Conservation (phyloP, 2,113 vertebrate genomes). For the Romanogobio albipinnatus region DNA sequence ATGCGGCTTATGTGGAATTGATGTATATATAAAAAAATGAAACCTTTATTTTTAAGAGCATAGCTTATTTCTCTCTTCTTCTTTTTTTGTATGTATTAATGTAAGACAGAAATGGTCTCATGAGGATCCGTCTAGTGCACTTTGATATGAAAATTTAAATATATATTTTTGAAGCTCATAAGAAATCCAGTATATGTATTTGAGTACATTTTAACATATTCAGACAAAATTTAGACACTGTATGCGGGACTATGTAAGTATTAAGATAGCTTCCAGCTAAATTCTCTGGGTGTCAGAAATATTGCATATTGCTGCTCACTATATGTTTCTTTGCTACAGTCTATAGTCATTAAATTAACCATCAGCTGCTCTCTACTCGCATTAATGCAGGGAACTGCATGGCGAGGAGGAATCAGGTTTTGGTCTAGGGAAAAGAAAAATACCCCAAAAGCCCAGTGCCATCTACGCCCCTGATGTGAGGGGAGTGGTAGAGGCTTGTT, state of each 20-base stretch:
- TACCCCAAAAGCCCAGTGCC: slow-evolving; percentile 11
- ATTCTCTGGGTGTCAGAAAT: background rate
- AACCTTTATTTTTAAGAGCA: too few relatives aligned
- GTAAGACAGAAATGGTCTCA: too few relatives aligned
- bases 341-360: background rate
- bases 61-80: too few relatives aligned
- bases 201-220: background rate
- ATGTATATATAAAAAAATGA: too few relatives aligned
- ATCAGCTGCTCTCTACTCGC: background rate
- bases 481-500: slow-evolving; percentile 59
- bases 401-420: background rate
- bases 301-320: background rate
- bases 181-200: background rate
- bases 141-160: background rate
- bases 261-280: background rate
- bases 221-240: background rate
- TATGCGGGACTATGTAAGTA: background rate
- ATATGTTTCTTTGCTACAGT: background rate
- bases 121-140: too few relatives aligned
- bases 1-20: too few relatives aligned
- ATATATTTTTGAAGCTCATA: background rate
- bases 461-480: slow-evolving; percentile 24
- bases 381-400: background rate
- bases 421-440: background rate
- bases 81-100: too few relatives aligned